Evolutionary conservation across 2,797 vertebrate genomes (phyloP).

Genomic region (Myotis planiceps): DNA sequence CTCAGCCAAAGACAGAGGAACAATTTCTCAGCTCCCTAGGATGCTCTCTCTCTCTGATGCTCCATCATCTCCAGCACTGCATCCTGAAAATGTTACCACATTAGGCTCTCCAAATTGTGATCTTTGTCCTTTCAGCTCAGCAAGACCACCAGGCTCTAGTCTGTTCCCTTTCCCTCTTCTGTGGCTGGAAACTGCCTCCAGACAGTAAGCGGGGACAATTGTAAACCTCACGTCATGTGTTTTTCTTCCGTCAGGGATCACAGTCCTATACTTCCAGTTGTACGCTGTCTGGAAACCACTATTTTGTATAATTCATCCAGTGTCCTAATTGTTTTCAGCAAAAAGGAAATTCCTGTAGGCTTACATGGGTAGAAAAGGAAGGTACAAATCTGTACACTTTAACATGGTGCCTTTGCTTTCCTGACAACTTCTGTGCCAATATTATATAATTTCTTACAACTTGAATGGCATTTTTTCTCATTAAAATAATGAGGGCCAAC

Average conservation of each 20-base stretch:
- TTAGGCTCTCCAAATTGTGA: neutral
- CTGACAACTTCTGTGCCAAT: conserved; percentile 42
- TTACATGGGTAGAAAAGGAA: neutral
- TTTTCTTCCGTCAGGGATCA: neutral
- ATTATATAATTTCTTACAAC: conserved; percentile 54
- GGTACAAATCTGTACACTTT: neutral
- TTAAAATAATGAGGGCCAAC: conserved; percentile 37
- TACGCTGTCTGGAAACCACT: neutral
- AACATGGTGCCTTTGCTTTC: conserved; percentile 32
- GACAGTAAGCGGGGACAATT: neutral
- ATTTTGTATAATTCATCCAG: neutral
- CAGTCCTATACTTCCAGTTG: neutral
- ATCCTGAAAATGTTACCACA: neutral
- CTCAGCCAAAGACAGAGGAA: neutral
- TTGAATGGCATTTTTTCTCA: conserved; percentile 37
- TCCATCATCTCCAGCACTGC: neutral
- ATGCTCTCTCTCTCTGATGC: neutral
- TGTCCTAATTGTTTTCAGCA: conserved; percentile 53
- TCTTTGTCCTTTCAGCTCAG: neutral
- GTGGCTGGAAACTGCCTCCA: neutral
- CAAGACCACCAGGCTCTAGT: neutral
- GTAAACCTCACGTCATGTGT: neutral
- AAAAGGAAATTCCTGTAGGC: conserved; percentile 51
- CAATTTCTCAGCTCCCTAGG: neutral
- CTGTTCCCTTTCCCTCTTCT: neutral